phyloP scores from a whole-genome alignment of 2,888 invertebrate genomes.

The Tetragonisca angustula region DNA sequence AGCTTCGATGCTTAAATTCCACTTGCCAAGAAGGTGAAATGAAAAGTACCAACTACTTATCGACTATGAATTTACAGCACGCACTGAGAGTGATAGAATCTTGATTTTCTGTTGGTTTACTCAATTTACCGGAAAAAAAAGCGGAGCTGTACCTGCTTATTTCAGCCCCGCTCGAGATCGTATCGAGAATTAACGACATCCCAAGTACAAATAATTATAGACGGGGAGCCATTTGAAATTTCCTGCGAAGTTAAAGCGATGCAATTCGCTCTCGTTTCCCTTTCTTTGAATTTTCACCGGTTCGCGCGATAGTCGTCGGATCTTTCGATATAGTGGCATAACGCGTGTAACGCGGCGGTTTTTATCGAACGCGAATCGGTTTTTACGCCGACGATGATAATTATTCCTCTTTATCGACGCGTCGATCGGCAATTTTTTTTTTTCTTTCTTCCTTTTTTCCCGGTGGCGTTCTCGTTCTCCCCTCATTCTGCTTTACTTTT shows the following conservation, averaged over 20 bases:
- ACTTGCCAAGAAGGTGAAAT: too few species aligned
- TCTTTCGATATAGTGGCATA: not conserved
- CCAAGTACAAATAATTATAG: not conserved
- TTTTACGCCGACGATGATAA: not conserved
- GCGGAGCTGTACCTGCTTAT: not conserved
- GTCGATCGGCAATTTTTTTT: not conserved
- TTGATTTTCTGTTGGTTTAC: not conserved
- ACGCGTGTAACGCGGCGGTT: not conserved
- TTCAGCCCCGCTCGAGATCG: not conserved
- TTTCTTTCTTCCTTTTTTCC: not conserved
- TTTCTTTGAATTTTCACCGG: not conserved
- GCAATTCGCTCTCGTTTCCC: not conserved
- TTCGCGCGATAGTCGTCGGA: not conserved
- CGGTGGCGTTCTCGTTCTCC: not conserved
- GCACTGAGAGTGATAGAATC: not conserved
- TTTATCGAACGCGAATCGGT: not conserved
- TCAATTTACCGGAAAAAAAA: not conserved
- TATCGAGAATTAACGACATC: not conserved
- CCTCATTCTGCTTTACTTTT: conserved; percentile 2
- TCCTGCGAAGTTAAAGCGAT: too few species aligned
- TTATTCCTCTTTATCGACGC: not conserved
- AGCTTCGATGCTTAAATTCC: too few species aligned
- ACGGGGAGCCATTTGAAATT: too few species aligned
- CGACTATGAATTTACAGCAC: not conserved
- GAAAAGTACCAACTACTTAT: too few species aligned